phyloP scores from a whole-genome alignment of 1,140 invertebrate genomes.

The Cylas formicarius region DNA sequence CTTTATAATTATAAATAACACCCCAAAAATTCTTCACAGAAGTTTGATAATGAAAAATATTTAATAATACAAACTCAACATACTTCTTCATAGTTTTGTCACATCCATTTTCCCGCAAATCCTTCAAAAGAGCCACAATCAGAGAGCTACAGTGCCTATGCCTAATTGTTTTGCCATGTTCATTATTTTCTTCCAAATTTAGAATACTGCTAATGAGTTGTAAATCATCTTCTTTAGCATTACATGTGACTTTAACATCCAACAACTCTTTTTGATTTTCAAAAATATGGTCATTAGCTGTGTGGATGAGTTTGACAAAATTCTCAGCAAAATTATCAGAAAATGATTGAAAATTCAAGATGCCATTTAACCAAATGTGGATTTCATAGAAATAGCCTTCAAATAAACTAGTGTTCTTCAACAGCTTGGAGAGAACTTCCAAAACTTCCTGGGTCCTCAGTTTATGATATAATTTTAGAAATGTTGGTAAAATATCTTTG shows the following conservation, averaged over 20 bases:
- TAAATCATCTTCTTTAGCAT: too few species aligned
- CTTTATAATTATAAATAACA: slow-evolving; percentile 6
- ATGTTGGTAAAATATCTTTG: slow-evolving; percentile 48
- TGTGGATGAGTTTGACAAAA: slow-evolving; percentile 33
- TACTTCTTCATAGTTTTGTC: slow-evolving; percentile 28
- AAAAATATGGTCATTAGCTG: slow-evolving; percentile 11
- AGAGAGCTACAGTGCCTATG: slow-evolving; percentile 25
- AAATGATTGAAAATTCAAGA: slow-evolving; percentile 34
- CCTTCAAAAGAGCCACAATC: slow-evolving; percentile 25
- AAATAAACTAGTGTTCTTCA: slow-evolving; percentile 56
- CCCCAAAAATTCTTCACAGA: slow-evolving; percentile 4
- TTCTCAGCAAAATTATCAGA: slow-evolving; percentile 41
- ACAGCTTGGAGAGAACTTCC: slow-evolving; percentile 46
- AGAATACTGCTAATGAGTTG: slow-evolving; percentile 18
- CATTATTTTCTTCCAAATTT: slow-evolving; percentile 12
- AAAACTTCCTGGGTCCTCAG: slow-evolving; percentile 42
- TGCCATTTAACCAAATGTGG: slow-evolving; percentile 56
- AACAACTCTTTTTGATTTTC: slow-evolving; percentile 22
- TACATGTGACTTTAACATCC: slow-evolving; percentile 3
- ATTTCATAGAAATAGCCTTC: slow-evolving; percentile 55
- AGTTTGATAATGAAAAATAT: slow-evolving; percentile 34
- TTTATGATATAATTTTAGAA: slow-evolving; percentile 50
- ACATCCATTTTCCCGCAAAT: slow-evolving; percentile 13
- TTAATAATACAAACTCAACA: slow-evolving; percentile 28
- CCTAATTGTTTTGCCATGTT: slow-evolving; percentile 3